Percentiles rank a stretch among this genome's conserved stretches.
Conservation (phyloP, 2,113 vertebrate genomes). For the Phylloscopus trochilus region DNA sequence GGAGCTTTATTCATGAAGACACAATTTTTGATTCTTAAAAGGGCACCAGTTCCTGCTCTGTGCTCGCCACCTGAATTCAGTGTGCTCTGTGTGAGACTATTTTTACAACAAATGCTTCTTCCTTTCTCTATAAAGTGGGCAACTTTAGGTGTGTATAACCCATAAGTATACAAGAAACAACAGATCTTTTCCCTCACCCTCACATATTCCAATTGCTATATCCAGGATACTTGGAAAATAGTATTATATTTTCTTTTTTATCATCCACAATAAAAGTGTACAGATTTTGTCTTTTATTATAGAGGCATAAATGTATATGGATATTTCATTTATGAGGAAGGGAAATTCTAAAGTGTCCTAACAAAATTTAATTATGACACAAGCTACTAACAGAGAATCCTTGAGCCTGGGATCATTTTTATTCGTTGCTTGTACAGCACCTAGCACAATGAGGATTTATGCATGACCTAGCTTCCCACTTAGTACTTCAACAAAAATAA, state of each 20-base stretch:
- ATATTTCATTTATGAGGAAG: slow-evolving; percentile 30
- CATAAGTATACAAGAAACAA: neutral
- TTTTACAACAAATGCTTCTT: slow-evolving; percentile 44
- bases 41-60: slow-evolving; percentile 53
- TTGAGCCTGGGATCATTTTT: slow-evolving; percentile 38
- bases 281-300: slow-evolving; percentile 44
- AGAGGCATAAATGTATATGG: slow-evolving; percentile 37
- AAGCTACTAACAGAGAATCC: slow-evolving; percentile 1
- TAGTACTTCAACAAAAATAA: slow-evolving; percentile 32
- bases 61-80: slow-evolving; percentile 56
- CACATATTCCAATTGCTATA: neutral
- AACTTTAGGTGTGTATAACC: neutral
- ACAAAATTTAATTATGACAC: slow-evolving; percentile 53
- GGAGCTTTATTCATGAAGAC: slow-evolving; percentile 61
- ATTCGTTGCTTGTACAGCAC: slow-evolving; percentile 53
- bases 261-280: slow-evolving; percentile 45
- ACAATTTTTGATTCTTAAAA: slow-evolving; percentile 66
- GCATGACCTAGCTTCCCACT: slow-evolving; percentile 43
- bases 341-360: slow-evolving; percentile 50
- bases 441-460: slow-evolving; percentile 49
- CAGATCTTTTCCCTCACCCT: neutral
- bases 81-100: slow-evolving; percentile 27
- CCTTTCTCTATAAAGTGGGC: neutral
- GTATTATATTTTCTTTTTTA: slow-evolving; percentile 35
- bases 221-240: slow-evolving; percentile 2